Evolutionary conservation across 1,140 invertebrate genomes (phyloP).

Genomic region (Teleogryllus occipitalis): DNA sequence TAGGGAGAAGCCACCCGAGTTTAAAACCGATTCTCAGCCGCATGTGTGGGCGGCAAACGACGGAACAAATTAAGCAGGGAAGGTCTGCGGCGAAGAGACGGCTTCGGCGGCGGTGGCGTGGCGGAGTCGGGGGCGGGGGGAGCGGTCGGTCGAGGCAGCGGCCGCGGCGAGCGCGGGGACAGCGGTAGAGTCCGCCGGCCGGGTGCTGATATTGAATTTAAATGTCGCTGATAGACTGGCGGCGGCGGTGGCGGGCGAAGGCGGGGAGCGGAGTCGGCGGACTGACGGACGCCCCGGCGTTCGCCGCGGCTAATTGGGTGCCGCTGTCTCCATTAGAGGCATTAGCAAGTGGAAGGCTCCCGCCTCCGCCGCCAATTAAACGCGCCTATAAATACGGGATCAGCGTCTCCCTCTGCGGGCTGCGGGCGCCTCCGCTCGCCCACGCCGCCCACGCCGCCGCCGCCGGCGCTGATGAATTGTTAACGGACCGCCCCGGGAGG

Average conservation of each 20-base stretch:
- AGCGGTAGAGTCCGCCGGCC: not conserved
- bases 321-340: not conserved
- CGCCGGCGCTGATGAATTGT: too few species aligned
- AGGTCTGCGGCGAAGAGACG: too few species aligned
- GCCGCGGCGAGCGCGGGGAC: not conserved
- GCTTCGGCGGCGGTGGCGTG: not conserved
- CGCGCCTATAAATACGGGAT: not conserved
- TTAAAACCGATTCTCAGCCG: too few species aligned
- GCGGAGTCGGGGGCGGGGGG: not conserved
- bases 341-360: not conserved
- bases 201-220: not conserved
- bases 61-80: too few species aligned
- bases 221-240: not conserved
- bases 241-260: not conserved
- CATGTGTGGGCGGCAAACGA: too few species aligned
- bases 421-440: not conserved
- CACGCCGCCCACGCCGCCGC: too few species aligned
- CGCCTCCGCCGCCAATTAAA: not conserved
- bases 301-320: not conserved
- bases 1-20: too few species aligned
- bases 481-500: too few species aligned
- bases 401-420: not conserved
- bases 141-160: not conserved
- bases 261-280: not conserved
- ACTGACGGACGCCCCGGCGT: too few species aligned